Evolutionary conservation across 1,140 invertebrate genomes (phyloP).

Genomic region (Leucophenga varia): DNA sequence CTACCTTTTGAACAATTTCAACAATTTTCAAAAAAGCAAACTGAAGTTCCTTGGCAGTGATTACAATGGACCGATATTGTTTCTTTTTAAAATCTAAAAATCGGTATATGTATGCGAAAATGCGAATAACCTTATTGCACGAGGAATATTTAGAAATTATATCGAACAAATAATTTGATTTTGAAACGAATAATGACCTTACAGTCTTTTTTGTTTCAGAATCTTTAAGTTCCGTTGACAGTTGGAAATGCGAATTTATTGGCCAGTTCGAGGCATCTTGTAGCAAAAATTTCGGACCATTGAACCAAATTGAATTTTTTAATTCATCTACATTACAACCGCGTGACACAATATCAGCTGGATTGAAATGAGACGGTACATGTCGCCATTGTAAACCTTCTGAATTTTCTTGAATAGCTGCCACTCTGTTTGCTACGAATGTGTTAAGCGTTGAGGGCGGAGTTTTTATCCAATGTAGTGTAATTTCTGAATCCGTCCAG

Average conservation of each 20-base stretch:
- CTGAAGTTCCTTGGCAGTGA: slow-evolving; percentile 1
- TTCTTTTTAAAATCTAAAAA: background rate
- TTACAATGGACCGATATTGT: background rate
- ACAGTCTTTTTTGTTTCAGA: background rate
- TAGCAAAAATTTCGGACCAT: slow-evolving; percentile 16
- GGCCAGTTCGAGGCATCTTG: background rate
- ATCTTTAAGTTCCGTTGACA: background rate
- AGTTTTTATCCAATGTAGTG: slow-evolving; percentile 38
- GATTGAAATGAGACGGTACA: slow-evolving; percentile 36
- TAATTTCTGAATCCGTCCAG: slow-evolving; percentile 48
- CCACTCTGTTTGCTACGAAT: slow-evolving; percentile 44
- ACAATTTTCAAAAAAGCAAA: slow-evolving; percentile 3
- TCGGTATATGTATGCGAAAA: too few relatives aligned
- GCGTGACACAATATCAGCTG: too few relatives aligned
- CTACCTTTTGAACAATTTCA: background rate
- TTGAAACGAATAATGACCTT: background rate
- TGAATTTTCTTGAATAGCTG: slow-evolving; percentile 35
- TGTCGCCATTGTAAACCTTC: slow-evolving; percentile 27
- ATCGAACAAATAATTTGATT: background rate
- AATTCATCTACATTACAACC: slow-evolving; percentile 25
- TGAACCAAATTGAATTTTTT: slow-evolving; percentile 41
- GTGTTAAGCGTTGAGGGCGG: slow-evolving; percentile 21
- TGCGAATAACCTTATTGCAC: too few relatives aligned
- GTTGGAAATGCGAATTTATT: background rate
- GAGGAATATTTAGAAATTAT: too few relatives aligned